Evolutionary conservation across 2,888 invertebrate species (phyloP), one percentile per base, ranked within the genome.

Genomic region (Scaeva pyrastri): DNA sequence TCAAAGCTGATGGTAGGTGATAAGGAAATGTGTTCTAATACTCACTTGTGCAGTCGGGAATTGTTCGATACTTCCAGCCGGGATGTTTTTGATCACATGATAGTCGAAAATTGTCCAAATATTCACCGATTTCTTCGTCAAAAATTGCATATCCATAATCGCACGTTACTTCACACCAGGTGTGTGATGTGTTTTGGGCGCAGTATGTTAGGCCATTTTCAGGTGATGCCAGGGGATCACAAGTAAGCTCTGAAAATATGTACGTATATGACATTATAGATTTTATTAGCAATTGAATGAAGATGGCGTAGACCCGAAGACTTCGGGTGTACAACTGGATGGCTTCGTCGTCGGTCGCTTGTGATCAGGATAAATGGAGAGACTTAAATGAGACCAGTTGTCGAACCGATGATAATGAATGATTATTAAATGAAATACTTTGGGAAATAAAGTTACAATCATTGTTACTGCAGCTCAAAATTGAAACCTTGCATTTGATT

Each of bases 101-200:
- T 23, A 92, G 89, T 56, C 89, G 87, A 21, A 88, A 76, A 78
- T 80, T 82, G 36, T 89, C 88, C 90, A 91, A 85, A 93, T 90
- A 14, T 94, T 94, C 86, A 0, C 88, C 88, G 2, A 70, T 83
- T 0, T 73, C 62, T 23, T 86, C 88, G 36, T 89, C 88, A 11
- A 81, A 88, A 88, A 95, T 94, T 4, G 93, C 94, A 89, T 94
- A 95, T 0, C 95, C 95, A 72, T 94, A 93, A 64, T 94, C 91
- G 89, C 95, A 96, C 10, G 93, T 93, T 23, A 95, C 90, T 5
- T 93, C 91, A 88, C 96, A 96, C 81, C 93, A 92, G 0, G 93
- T 92, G 7, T 92, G 92, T 11, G 91, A 91, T 0, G 90, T 89
- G n/a, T 91, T 90, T 52, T 92, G 91, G 0, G 91, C 91, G 88